Evolutionary conservation across 2,113 vertebrate species (phyloP), one percentile per base, ranked within the genome.

Genomic region (Todiramphus chloris): DNA sequence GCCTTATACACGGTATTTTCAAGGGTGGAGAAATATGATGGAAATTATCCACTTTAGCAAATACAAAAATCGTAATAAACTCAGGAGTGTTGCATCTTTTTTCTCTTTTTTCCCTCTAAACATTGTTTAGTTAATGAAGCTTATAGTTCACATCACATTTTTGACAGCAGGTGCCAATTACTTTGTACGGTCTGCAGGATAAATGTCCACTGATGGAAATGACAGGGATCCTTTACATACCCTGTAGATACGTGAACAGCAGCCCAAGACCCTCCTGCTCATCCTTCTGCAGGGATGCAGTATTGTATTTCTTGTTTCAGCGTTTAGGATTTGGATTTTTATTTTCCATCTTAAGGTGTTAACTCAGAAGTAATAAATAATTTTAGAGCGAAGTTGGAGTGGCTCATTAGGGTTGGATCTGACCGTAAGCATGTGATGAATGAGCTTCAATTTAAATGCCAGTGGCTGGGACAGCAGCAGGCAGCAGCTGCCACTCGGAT

Each of bases 371-470:
- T 78, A 96, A 97, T 97, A 95, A 94, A 93, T 96, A 91, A 91
- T 72, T 96, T 94, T 86, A 90, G 93, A 87, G 93, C 70, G 83
- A 93, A 93, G 93, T 74, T 64, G 79, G 92, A 91, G 66, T 8
- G 19, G 82, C 93, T 97, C 93, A 94, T 93, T 97, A 96, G 31
- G 58, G 93, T 94, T 94, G 88, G 94, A 67, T 94, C 85, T 97
- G 86, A 94, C 90, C 33, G 28, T 91, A 94, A 92, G 89, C 85
- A 73, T 91, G 84, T 97, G 95, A 96, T 96, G 93, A 94, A 96
- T 97, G 92, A 89, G 75, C 80, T 97, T 97, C 92, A 93, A 3
- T 91, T 97, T 97, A 96, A 96, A 97, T 94, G 88, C 94, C 95
- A 83, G 96, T 94, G 97, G 93, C 83, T 96, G 93, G 81, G 93